A percentile compares a stretch with the other conserved stretches of the same genome.
Conservation (phyloP, 2,888 invertebrate genomes). For the Macrosiphum euphorbiae region DNA sequence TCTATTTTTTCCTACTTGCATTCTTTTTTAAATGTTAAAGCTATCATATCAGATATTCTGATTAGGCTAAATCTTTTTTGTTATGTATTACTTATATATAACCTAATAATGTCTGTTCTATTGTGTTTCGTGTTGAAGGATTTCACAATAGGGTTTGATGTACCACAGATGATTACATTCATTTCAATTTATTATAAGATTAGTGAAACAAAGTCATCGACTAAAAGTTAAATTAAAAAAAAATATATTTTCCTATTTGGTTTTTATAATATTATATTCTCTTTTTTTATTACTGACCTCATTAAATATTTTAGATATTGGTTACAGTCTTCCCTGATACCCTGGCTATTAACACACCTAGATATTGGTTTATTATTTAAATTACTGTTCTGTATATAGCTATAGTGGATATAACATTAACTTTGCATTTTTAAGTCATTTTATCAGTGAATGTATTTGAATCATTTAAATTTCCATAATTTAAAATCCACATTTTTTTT, state of each 20-base stretch:
- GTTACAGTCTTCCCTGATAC: not conserved
- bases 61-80: not conserved
- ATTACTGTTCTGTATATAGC: not conserved
- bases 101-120: not conserved
- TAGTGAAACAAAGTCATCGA: not conserved
- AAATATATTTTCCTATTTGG: not conserved
- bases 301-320: not conserved
- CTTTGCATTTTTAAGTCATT: conserved; percentile 9
- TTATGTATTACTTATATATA: not conserved
- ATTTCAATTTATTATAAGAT: not conserved
- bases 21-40: not conserved
- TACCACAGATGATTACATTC: not conserved
- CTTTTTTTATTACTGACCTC: not conserved
- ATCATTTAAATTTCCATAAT: not conserved
- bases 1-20: no score
- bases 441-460: not conserved
- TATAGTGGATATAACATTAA: not conserved
- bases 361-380: conserved; percentile 12
- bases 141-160: not conserved
- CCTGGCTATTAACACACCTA: not conserved
- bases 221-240: not conserved
- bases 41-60: not conserved
- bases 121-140: not conserved
- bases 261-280: not conserved
- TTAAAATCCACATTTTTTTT: not conserved